Evolutionary conservation across 2,797 vertebrate genomes (phyloP).

Genomic region (Sebastes taczanowskii): DNA sequence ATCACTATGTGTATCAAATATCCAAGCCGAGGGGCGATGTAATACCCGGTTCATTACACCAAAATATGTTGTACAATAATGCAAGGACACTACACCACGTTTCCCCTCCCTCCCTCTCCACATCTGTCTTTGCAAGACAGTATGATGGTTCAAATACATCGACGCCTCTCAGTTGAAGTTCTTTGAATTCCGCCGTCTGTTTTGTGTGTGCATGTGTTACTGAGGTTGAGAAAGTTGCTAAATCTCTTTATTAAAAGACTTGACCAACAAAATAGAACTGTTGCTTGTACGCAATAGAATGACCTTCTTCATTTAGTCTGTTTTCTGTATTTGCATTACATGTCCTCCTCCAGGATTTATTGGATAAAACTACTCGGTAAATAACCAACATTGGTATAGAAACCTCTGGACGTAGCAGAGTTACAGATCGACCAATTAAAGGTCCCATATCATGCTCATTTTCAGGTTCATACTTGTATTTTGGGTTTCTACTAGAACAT

Average conservation of each 20-base stretch:
- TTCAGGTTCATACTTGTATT: too few species aligned
- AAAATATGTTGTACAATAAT: conserved; percentile 41
- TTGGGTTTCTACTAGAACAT: too few species aligned
- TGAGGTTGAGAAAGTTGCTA: conserved; percentile 33
- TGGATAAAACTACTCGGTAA: not conserved
- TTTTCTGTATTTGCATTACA: not conserved
- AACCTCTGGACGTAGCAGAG: not conserved
- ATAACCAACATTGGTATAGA: not conserved
- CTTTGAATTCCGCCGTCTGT: conserved; percentile 24
- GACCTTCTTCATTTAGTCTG: not conserved
- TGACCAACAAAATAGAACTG: conserved; percentile 53
- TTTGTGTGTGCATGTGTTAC: conserved; percentile 64
- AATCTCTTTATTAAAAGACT: conserved; percentile 52
- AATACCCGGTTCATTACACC: conserved; percentile 7
- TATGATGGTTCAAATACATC: conserved; percentile 32
- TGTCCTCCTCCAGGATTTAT: not conserved
- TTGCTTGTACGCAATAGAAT: conserved; percentile 25
- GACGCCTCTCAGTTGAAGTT: conserved; percentile 15
- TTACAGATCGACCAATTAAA: not conserved
- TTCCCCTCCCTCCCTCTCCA: not conserved
- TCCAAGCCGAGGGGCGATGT: conserved; percentile 9
- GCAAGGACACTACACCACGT: conserved; percentile 63
- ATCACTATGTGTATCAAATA: conserved; percentile 19
- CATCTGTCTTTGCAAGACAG: conserved; percentile 15
- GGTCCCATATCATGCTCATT: too few species aligned